phyloP scores from a whole-genome alignment of 1,140 invertebrate species.

The Bombus confusus region DNA sequence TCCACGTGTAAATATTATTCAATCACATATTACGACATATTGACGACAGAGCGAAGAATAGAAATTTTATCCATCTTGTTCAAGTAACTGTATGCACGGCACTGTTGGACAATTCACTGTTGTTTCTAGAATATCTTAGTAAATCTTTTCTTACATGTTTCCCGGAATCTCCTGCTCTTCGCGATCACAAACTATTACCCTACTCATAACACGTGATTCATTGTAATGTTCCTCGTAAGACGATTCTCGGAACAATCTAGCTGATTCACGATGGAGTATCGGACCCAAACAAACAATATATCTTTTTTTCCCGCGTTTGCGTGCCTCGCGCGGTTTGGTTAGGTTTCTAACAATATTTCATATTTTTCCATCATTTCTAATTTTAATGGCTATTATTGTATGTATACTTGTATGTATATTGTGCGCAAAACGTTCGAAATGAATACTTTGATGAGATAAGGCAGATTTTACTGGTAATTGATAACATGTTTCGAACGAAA shows the following conservation, averaged over 20 bases:
- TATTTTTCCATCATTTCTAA: background rate
- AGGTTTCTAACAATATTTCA: too few relatives aligned
- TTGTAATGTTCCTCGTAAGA: background rate
- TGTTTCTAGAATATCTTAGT: background rate
- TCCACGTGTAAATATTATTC: background rate
- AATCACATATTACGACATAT: too few relatives aligned
- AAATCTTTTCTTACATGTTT: background rate
- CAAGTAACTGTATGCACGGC: background rate
- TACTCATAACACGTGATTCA: constrained; percentile 16
- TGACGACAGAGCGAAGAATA: background rate
- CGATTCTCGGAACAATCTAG: constrained; percentile 44
- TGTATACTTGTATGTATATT: too few relatives aligned
- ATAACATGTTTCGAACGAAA: too few relatives aligned
- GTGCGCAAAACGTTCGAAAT: too few relatives aligned
- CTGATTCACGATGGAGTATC: constrained; percentile 50
- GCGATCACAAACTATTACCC: background rate
- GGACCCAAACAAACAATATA: constrained; percentile 33
- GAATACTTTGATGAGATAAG: too few relatives aligned
- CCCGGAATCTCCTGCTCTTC: background rate
- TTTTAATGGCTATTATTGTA: background rate
- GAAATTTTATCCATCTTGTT: background rate
- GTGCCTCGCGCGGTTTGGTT: too few relatives aligned
- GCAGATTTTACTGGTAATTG: too few relatives aligned
- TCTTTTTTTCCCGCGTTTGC: background rate
- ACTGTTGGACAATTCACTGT: background rate